Base-by-base conservation (phyloP, 2,888 invertebrate genomes). In the Hedychridium roseum region DNA sequence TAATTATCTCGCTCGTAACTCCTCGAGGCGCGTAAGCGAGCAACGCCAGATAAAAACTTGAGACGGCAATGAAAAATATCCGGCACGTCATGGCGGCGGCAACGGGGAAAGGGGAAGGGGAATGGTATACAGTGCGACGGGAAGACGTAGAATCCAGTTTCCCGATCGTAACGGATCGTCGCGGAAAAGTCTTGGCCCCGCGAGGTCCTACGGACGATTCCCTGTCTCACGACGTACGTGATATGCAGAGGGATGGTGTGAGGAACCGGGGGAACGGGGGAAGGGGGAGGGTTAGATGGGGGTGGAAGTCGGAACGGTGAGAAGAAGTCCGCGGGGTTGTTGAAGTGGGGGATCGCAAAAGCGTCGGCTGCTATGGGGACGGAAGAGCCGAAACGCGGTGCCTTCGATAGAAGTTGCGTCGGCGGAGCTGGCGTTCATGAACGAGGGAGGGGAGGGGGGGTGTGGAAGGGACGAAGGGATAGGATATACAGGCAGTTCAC, bases 1-100 rank as follows among this genome's bases (percentile, higher is more conserved):
- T 57, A 57, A 58, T 58, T 48, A 57, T 54, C 57, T 57, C 43
- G 42, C 43, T 48, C 46, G 48, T 57, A 58, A 57, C n/a, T n/a
- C n/a, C n/a, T n/a, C n/a, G n/a, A n/a, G n/a, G n/a, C n/a, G n/a
- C n/a, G n/a, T n/a, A n/a, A n/a, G n/a, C n/a, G n/a, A n/a, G n/a
- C n/a, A n/a, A n/a, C n/a, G n/a, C n/a, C n/a, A n/a, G n/a, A n/a
- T n/a, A n/a, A n/a, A n/a, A n/a, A n/a, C n/a, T n/a, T n/a, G n/a
- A n/a, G n/a, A n/a, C n/a, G n/a, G n/a, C n/a, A n/a, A n/a, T n/a
- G n/a, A n/a, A n/a, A n/a, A n/a, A n/a, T n/a, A n/a, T n/a, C n/a
- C n/a, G n/a, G n/a, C n/a, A n/a, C n/a, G n/a, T n/a, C n/a, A n/a
- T n/a, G n/a, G n/a, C n/a, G n/a, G n/a, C n/a, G n/a, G n/a, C n/a